phyloP scores from a whole-genome alignment of 2,113 vertebrate species.

The Sylvia atricapilla region DNA sequence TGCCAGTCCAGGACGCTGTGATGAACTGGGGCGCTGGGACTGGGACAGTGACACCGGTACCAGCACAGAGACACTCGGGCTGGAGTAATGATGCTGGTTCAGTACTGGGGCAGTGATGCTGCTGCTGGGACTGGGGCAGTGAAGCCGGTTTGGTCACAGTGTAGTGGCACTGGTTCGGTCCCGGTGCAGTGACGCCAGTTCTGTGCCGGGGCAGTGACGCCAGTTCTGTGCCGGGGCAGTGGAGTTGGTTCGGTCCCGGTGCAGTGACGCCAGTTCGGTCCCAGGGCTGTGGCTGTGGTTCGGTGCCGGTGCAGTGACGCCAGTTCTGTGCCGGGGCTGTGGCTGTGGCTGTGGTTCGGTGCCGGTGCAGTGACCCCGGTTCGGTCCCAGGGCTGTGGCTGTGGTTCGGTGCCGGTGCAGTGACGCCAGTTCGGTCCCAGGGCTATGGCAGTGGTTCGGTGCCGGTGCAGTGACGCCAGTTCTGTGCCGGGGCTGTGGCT shows the following conservation, averaged over 20 bases:
- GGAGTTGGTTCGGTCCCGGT: fast-evolving
- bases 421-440: fast-evolving
- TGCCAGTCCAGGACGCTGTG: neutral
- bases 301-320: too few relatives aligned
- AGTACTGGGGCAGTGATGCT: too few relatives aligned
- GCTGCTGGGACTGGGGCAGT: too few relatives aligned
- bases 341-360: neutral
- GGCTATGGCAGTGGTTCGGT: neutral
- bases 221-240: too few relatives aligned
- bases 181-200: fast-evolving
- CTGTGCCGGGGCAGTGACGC: neutral
- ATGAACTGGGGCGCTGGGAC: neutral
- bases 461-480: too few relatives aligned
- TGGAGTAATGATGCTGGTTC: neutral
- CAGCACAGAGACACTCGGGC: neutral
- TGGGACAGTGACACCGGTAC: neutral
- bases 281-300: fast-evolving
- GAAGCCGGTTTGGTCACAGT: too few relatives aligned
- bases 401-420: too few relatives aligned
- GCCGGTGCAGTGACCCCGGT: fast-evolving
- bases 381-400: neutral
- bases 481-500: too few relatives aligned
- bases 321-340: fast-evolving
- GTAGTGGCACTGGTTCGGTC: fast-evolving
- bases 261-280: neutral